Base-by-base conservation (phyloP, 2,797 vertebrate species). In the Bradypus variegatus region DNA sequence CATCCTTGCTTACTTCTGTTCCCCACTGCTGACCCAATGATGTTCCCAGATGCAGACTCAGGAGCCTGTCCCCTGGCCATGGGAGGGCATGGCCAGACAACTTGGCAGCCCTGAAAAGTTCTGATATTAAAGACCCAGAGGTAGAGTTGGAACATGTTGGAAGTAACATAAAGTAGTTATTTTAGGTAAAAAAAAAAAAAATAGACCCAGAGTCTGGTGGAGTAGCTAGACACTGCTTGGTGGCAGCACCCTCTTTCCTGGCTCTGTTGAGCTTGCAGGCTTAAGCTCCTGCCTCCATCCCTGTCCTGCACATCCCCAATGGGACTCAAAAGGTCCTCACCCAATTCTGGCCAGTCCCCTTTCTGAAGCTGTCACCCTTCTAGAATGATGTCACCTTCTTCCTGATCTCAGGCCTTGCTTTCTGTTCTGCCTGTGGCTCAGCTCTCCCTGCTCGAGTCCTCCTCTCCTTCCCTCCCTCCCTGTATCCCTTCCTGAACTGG, bases 21-120 rank as follows among this genome's bases (percentile, higher is more conserved):
- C 36, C 29, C 53, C 12, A 1, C 14, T 0, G 0, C 58, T n/a
- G 81, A 6, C 48, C 53, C 38, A 2, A 9, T 9, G 6, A 18
- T 11, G 10, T n/a, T 36, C 62, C 27, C 33, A 64, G 84, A 53
- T 6, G 5, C 64, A 65, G 80, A 78, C 14, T 23, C 10, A 38
- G 55, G 75, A 48, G 36, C 33, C 75, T 33, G 1, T 2, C 16
- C 33, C 19, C 13, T 53, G 67, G 58, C 58, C 58, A 58, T 23
- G 58, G 58, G 58, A 58, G 16, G 58, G 58, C 58, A 13, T 3
- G 2, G 25, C 16, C 50, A 86, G 48, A 11, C 8, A 53, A 78
- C 82, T 65, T 31, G 8, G 50, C 11, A 31, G 65, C 27, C 19
- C 60, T 36, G 72, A 41, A 10, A 90, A 33, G 5, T 41, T 64